Evolutionary conservation across 1,140 invertebrate genomes (phyloP).

Genomic region (Mylabris phalerata): DNA sequence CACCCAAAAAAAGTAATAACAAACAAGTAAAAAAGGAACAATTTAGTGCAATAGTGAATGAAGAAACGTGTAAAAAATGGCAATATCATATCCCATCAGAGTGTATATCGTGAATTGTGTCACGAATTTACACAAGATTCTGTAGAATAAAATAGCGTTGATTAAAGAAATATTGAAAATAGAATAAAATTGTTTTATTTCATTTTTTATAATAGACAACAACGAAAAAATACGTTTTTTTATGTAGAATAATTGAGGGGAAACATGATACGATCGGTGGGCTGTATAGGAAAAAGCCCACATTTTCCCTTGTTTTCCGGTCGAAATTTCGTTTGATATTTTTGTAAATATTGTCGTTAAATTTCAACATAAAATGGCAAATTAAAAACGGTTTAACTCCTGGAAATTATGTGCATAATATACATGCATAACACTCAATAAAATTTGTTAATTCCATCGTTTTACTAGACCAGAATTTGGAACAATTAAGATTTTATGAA

Average conservation of each 20-base stretch:
- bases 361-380: too few species aligned
- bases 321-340: too few species aligned
- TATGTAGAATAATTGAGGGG: neutral
- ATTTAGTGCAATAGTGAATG: conserved; percentile 38
- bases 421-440: too few species aligned
- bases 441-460: too few species aligned
- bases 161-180: conserved; percentile 41
- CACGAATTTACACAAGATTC: conserved; percentile 35
- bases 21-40: neutral
- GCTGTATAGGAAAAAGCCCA: conserved; percentile 8
- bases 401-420: too few species aligned
- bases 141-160: conserved; percentile 39
- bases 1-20: conserved; percentile 15
- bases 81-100: conserved; percentile 40
- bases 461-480: too few species aligned
- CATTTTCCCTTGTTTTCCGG: neutral
- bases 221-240: neutral
- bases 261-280: conserved; percentile 4
- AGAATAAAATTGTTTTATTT: conserved; percentile 7
- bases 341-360: too few species aligned
- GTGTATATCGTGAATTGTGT: conserved; percentile 30
- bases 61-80: conserved; percentile 38
- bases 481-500: too few species aligned
- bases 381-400: too few species aligned
- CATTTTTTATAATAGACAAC: neutral